Conservation (phyloP, 2,797 vertebrate species). For the Perodicticus potto region DNA sequence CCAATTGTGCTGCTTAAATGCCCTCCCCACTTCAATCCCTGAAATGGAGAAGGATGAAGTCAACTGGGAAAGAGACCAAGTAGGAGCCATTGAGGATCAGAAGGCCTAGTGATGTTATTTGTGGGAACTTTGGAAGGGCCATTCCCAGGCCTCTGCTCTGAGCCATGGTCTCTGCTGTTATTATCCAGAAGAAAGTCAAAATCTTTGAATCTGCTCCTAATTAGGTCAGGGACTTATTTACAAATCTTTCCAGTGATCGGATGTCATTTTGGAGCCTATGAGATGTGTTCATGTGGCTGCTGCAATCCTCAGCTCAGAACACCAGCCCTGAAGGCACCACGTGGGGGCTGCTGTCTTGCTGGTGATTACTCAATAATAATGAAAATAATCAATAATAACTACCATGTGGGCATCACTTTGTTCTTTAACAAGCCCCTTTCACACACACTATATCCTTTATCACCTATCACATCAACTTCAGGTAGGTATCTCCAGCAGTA, state of each 20-base stretch:
- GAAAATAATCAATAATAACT: slow-evolving; percentile 70
- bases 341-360: not conserved
- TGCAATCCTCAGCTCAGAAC: slow-evolving; percentile 55
- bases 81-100: not conserved
- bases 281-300: not conserved
- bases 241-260: slow-evolving; percentile 53
- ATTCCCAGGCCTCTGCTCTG: not conserved
- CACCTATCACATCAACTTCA: slow-evolving; percentile 18
- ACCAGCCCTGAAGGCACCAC: slow-evolving; percentile 24
- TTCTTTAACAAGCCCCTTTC: not conserved
- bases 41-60: not conserved
- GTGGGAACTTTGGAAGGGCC: not conserved
- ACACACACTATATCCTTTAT: not conserved
- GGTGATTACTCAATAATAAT: slow-evolving; percentile 55
- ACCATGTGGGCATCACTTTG: slow-evolving; percentile 25
- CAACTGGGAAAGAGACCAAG: not conserved
- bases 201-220: slow-evolving; percentile 64
- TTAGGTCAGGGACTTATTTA: slow-evolving; percentile 67
- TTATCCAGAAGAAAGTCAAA: slow-evolving; percentile 59
- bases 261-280: slow-evolving; percentile 58
- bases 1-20: not conserved
- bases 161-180: not conserved
- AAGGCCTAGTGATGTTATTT: not conserved
- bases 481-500: not conserved
- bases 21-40: too few relatives aligned